These are phyloP conservation scores for Emydoidea blandingii DNA, from an alignment of 2,797 vertebrate species.

Conservation along the genomic window DNA sequence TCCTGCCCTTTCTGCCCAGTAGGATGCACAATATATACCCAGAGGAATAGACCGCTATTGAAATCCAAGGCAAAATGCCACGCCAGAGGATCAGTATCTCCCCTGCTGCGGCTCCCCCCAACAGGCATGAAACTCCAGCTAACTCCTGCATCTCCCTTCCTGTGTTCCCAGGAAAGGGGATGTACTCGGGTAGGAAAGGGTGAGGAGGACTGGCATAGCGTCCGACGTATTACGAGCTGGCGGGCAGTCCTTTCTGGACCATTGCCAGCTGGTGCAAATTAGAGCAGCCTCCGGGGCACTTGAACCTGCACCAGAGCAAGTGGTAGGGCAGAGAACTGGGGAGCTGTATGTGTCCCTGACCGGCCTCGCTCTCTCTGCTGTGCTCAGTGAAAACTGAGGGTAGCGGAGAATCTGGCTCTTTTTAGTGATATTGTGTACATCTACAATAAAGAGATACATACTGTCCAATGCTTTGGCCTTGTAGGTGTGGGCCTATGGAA, in stretches of 20 bases:
- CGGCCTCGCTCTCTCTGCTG: neutral
- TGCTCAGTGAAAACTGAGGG: accelerated
- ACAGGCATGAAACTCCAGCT: neutral
- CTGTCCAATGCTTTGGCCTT: neutral
- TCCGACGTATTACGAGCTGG: neutral
- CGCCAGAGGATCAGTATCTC: neutral
- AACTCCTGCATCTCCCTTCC: neutral
- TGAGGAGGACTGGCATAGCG: neutral
- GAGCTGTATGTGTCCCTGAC: accelerated
- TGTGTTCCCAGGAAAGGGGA: neutral
- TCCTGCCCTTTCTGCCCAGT: neutral
- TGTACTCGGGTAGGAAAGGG: too few species aligned
- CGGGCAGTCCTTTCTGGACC: neutral
- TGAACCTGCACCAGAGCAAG: accelerated
- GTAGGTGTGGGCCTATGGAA: neutral
- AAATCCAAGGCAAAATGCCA: neutral
- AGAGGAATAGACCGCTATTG: neutral
- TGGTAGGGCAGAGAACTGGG: accelerated
- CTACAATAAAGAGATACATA: accelerated
- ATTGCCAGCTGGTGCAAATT: accelerated
- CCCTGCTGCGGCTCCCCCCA: neutral
- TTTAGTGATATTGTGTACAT: neutral
- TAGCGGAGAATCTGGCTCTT: neutral
- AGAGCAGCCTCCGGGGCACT: neutral
- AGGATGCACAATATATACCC: neutral